Base-by-base conservation (phyloP, 1,140 invertebrate species). In the Tenebrio molitor region DNA sequence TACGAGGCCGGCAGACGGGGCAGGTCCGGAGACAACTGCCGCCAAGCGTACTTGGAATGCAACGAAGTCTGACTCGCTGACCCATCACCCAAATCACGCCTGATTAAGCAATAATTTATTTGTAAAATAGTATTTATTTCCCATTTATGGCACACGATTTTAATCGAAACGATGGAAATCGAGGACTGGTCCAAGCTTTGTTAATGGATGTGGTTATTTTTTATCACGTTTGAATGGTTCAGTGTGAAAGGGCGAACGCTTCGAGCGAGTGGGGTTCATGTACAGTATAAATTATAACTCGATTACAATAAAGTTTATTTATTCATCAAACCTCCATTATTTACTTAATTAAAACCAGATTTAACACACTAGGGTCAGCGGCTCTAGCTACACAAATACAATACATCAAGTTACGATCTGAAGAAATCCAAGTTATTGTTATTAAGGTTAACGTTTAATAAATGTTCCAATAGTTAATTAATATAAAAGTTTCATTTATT, bases 1-100 rank as follows among this genome's bases (percentile, higher is more conserved):
- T 94, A 93, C 79, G 92, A 95, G 75, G 94, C 94, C 0, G 92
- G 93, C 12, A 88, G 93, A 84, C 86, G 91, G 71, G 95, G 95
- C 16, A 88, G 94, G 79, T 91, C 90, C 29, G 94, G 94, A 14
- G 91, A 93, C 68, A 91, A 95, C 80, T 97, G 95, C 79, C 88
- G 90, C 78, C 89, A 91, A 79, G 85, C 93, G 46, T 95, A 93
- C 84, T 85, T 93, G 69, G 89, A 94, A 79, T 96, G 95, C 83
- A 95, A 95, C 83, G 92, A 95, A 85, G 90, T 94, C 83, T 95
- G 41, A 68, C 14, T 17, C 1, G 8, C 14, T 53, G 15, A 29
- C 42, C 58, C 6, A 33, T 12, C 29, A 39, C 44, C 36, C 36
- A 66, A 66, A 66, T 23, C 44, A 6, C 21, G 25, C 25, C 25